Evolutionary conservation across 2,797 vertebrate species (phyloP), one percentile per base, ranked within the genome.

Genomic region (Octomys mimax): DNA sequence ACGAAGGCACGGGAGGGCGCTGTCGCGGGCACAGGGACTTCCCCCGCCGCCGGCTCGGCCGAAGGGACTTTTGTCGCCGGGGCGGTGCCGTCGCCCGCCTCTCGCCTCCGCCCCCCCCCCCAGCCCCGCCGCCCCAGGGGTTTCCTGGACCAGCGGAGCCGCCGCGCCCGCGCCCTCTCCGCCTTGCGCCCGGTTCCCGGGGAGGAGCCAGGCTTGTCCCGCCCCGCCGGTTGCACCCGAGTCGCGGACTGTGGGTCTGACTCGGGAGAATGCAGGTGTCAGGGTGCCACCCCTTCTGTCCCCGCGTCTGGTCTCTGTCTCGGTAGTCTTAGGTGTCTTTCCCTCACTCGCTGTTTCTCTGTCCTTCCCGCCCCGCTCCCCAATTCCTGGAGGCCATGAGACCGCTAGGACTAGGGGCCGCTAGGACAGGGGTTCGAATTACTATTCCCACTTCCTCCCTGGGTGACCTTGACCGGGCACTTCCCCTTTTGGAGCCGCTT

Each of bases 51-150:
- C 95, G 95, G 97, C 97, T 93, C 97, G 97, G 96, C 87, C 31
- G 95, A 92, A 96, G 98, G 98, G 97, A 98, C 98, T 98, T 98
- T 98, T 98, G 97, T 98, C 95, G 28, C 71, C 95, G 95, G 97
- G 97, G 97, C 97, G 97, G 97, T 94, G 97, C 97, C 93, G 89
- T 92, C 82, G 92, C 96, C 77, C 84, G 88, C 96, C 96, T 91
- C 97, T 95, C 87, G 84, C 91, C 96, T 93, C 96, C 91, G 57
- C n/a, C 94, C 95, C 94, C 94, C 95, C 94, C 95, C 84, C 83
- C 90, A 95, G 89, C 78, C 97, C 97, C 93, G 33, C 94, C 80
- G 93, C 92, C 95, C 95, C 84, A 92, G 97, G 97, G 97, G 92
- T 96, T 97, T 97, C 97, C 96, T 97, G 96, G 87, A 97, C 92